These are phyloP conservation scores for Psilopsiagon aymara DNA, from an alignment of 2,113 vertebrate genomes.

Conservation along the genomic window DNA sequence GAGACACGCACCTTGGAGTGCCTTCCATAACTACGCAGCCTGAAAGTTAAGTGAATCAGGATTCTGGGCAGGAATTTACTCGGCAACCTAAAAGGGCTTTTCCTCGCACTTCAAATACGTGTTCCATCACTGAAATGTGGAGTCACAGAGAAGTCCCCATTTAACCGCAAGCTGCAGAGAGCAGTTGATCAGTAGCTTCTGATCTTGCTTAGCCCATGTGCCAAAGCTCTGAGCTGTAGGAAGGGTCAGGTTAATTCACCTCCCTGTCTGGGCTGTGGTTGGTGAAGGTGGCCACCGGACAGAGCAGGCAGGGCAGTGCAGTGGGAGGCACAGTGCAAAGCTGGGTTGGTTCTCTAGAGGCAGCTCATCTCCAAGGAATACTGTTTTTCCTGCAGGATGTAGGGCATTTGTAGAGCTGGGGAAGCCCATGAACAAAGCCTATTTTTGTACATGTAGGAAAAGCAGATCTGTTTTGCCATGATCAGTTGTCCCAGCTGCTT, in stretches of 20 bases:
- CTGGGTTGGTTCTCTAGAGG: background rate
- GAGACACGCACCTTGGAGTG: background rate
- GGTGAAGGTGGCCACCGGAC: accelerated
- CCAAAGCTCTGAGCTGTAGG: background rate
- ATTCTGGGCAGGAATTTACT: conserved; percentile 19
- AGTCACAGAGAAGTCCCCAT: background rate
- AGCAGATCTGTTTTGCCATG: background rate
- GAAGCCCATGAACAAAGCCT: background rate
- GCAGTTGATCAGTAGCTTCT: background rate
- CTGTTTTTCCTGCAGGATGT: background rate
- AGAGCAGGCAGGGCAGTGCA: background rate
- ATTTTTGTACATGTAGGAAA: background rate
- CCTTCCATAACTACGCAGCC: conserved; percentile 6
- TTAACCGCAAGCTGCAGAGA: background rate
- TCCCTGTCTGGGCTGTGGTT: background rate
- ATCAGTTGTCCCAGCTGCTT: background rate
- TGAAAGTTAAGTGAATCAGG: conserved; percentile 16
- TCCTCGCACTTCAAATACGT: background rate
- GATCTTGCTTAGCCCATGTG: background rate
- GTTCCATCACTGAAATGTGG: background rate
- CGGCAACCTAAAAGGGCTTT: conserved; percentile 1
- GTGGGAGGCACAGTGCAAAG: background rate
- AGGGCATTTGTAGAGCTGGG: background rate
- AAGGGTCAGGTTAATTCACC: background rate
- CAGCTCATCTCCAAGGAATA: background rate